Conservation (phyloP, 30 jellyfish, hydroid and myxozoan genomes). For the Turritopsis dohrnii region DNA sequence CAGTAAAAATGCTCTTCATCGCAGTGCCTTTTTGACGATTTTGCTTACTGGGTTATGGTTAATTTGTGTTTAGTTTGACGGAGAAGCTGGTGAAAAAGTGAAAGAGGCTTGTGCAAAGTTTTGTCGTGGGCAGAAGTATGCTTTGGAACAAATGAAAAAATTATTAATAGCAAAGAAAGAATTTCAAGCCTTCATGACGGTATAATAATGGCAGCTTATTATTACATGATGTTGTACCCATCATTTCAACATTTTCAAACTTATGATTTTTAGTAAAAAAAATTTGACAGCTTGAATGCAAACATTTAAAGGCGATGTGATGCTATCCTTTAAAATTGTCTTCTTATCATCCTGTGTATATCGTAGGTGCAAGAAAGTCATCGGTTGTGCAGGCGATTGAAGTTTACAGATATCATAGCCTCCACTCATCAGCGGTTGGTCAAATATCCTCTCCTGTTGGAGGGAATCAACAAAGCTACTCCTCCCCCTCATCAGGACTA, state of each 20-base stretch:
- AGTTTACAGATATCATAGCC: conserved; percentile 90
- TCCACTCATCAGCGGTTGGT: conserved; percentile 91
- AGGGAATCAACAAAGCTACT: conserved; percentile 69
- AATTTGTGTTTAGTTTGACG: conserved; percentile 71
- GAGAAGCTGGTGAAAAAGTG: conserved; percentile 80
- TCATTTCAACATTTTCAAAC: not conserved
- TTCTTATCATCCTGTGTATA: not conserved
- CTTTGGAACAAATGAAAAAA: conserved; percentile 71
- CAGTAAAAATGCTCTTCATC: too few relatives aligned
- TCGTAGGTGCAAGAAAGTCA: conserved; percentile 82
- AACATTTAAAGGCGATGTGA: too few relatives aligned
- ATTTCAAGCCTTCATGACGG: conserved; percentile 26
- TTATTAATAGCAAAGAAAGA: conserved; percentile 17
- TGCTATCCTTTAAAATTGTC: too few relatives aligned
- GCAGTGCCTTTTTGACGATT: not conserved
- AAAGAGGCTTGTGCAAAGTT: conserved; percentile 76
- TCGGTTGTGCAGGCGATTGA: conserved; percentile 71
- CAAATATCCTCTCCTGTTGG: conserved; percentile 76
- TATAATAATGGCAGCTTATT: not conserved
- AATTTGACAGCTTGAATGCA: too few relatives aligned
- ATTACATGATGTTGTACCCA: not conserved
- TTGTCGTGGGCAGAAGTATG: conserved; percentile 68
- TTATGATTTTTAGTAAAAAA: too few relatives aligned
- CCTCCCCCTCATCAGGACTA: conserved; percentile 53
- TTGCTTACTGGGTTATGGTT: too few relatives aligned